Percentiles rank a stretch among this genome's conserved stretches.
These are phyloP conservation scores for Glomeris marginata DNA, from an alignment of 2,888 invertebrate genomes.

Conservation along the genomic window DNA sequence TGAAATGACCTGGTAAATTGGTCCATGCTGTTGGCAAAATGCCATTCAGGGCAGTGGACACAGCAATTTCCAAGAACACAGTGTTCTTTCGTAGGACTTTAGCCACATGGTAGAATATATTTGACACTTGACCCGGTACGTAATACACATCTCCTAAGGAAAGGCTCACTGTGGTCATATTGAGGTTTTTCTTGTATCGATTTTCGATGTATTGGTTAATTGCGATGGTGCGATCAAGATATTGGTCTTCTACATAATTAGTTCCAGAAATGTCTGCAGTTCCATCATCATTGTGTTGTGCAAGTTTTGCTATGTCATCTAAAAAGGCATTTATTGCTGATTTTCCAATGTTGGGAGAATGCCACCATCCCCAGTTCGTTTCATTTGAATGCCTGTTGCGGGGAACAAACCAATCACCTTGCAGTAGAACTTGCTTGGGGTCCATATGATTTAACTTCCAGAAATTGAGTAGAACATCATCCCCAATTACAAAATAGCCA, in stretches of 20 bases:
- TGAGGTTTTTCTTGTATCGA: not conserved
- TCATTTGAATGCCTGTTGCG: no score
- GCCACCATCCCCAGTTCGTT: no score
- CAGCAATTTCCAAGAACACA: constrained; percentile 3
- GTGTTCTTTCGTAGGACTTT: not conserved
- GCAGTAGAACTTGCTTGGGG: no score
- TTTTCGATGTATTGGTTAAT: not conserved
- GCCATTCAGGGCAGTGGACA: not conserved
- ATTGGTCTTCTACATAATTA: no score
- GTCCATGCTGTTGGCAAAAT: no score
- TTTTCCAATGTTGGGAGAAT: not conserved
- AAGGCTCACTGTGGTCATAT: not conserved
- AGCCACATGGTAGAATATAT: not conserved
- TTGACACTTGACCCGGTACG: not conserved
- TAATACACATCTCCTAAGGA: not conserved
- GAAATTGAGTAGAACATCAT: constrained; percentile 5
- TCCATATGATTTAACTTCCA: not conserved
- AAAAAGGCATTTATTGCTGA: not conserved
- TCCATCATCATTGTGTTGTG: no score
- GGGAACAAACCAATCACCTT: no score
- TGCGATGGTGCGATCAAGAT: no score
- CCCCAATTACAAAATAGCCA: constrained; percentile 4
- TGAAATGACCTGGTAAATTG: no score
- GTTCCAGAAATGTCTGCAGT: no score
- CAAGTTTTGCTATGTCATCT: not conserved